A percentile compares a stretch with the other conserved stretches of the same genome.
Conservation (phyloP, 2,888 invertebrate genomes). For the Rhogogaster chlorosoma region DNA sequence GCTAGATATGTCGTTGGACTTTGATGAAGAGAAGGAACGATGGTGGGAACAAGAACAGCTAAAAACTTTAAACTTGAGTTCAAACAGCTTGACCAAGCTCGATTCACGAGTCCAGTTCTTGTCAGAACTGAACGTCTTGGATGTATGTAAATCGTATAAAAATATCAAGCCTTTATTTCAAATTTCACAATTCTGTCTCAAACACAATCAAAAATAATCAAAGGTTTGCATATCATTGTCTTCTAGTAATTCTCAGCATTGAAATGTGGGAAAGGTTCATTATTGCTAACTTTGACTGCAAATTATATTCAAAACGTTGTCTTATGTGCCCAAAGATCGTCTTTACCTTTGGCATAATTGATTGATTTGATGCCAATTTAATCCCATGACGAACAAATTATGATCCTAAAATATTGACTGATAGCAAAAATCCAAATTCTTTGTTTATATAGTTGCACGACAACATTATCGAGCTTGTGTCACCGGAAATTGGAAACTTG, state of each 20-base stretch:
- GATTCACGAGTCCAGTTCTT: slow-evolving; percentile 84
- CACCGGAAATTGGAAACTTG: slow-evolving; percentile 86
- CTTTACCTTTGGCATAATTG: not conserved
- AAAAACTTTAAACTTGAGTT: slow-evolving; percentile 88
- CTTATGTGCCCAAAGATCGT: not conserved
- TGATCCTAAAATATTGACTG: not conserved
- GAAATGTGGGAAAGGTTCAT: not conserved
- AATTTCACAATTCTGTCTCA: not conserved
- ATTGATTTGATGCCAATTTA: not conserved
- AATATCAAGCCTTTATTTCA: slow-evolving; percentile 8
- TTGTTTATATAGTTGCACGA: slow-evolving; percentile 86
- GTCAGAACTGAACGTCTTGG: slow-evolving; percentile 84
- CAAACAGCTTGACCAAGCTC: slow-evolving; percentile 84
- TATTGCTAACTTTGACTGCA: not conserved
- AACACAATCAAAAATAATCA: not conserved
- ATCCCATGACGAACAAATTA: not conserved
- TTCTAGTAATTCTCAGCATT: not conserved
- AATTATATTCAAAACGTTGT: not conserved
- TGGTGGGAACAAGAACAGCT: slow-evolving; percentile 94
- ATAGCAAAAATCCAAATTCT: slow-evolving; percentile 54
- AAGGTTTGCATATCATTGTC: not conserved
- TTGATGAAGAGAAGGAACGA: slow-evolving; percentile 81
- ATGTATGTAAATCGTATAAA: slow-evolving; percentile 79
- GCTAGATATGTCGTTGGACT: slow-evolving; percentile 81
- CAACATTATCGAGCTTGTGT: slow-evolving; percentile 87